Evolutionary conservation across 2,113 vertebrate species (phyloP).

Genomic region (Eulacestoma nigropectus): DNA sequence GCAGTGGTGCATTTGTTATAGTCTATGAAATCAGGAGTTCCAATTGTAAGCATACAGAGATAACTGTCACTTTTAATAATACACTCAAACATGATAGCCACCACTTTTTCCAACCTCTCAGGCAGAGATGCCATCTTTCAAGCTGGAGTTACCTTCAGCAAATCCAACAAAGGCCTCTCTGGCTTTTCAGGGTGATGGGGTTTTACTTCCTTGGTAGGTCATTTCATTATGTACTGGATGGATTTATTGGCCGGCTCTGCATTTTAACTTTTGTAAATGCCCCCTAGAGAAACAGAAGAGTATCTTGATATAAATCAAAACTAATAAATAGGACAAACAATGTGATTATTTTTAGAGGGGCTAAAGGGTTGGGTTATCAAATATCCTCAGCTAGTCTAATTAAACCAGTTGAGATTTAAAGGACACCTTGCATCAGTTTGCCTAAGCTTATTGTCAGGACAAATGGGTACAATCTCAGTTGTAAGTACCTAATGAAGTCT

Average conservation of each 20-base stretch:
- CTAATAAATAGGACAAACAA: background rate
- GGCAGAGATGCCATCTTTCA: slow-evolving; percentile 29
- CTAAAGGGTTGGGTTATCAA: background rate
- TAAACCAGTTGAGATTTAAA: slow-evolving; percentile 1
- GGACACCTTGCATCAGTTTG: background rate
- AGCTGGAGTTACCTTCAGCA: background rate
- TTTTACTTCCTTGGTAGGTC: slow-evolving; percentile 8
- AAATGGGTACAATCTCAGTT: background rate
- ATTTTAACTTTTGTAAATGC: slow-evolving; percentile 2
- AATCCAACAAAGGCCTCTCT: background rate
- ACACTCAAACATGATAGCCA: slow-evolving; percentile 12
- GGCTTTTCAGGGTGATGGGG: background rate
- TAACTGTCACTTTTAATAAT: slow-evolving; percentile 61
- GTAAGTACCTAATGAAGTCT: background rate
- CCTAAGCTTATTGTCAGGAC: slow-evolving; percentile 7
- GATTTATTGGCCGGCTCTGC: background rate
- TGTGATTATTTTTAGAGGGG: background rate
- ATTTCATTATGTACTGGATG: background rate
- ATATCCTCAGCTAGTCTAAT: background rate
- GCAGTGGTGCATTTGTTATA: slow-evolving; percentile 10
- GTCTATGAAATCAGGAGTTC: slow-evolving; percentile 29
- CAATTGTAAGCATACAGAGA: background rate
- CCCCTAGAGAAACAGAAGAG: background rate
- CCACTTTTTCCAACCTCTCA: background rate
- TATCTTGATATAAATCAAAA: background rate